Evolutionary conservation across 2,113 vertebrate species (phyloP).

Genomic region (Montifringilla adamsi): DNA sequence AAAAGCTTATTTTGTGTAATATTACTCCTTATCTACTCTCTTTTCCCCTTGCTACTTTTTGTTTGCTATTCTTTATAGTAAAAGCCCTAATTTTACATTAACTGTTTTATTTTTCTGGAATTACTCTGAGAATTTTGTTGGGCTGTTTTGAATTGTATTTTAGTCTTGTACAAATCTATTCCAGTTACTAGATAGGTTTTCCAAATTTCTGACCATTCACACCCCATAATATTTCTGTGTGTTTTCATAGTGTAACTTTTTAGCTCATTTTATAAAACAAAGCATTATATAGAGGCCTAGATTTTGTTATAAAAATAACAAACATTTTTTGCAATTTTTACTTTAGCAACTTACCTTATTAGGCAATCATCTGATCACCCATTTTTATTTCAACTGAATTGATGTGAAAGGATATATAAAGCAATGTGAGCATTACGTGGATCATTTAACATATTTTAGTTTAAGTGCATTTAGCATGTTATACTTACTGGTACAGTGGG

Average conservation of each 20-base stretch:
- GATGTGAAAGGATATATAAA: not conserved
- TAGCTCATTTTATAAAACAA: not conserved
- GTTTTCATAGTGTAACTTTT: not conserved
- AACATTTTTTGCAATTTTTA: not conserved
- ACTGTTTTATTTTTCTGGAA: not conserved
- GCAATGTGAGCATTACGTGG: not conserved
- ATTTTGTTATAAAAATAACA: not conserved
- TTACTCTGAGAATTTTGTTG: not conserved
- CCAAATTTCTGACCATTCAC: not conserved
- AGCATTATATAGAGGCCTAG: not conserved
- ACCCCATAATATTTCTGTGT: not conserved
- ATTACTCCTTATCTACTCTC: not conserved
- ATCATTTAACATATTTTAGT: not conserved
- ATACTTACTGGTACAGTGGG: accelerated
- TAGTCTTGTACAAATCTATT: not conserved
- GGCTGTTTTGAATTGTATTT: not conserved
- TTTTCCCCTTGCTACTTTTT: not conserved
- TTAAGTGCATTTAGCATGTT: not conserved
- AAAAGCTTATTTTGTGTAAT: not conserved
- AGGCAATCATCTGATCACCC: not conserved
- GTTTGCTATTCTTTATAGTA: not conserved
- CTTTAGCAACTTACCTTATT: not conserved
- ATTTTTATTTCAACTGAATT: not conserved
- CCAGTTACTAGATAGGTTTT: not conserved
- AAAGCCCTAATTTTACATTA: not conserved